Evolutionary conservation across 2,797 vertebrate species (phyloP).

Genomic region (Aplochiton taeniatus): DNA sequence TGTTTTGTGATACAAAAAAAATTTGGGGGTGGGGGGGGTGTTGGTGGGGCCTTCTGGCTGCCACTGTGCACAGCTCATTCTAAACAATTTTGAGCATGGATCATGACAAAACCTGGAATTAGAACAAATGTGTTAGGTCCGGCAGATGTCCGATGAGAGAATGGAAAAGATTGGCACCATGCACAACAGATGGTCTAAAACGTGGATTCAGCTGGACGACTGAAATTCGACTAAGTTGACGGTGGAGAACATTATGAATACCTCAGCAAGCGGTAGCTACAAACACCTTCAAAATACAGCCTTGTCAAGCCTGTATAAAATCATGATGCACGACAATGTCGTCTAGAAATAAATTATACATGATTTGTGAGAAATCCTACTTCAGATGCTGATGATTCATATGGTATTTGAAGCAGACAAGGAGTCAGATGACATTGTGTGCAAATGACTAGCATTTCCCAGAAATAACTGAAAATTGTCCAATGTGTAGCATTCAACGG

Average conservation of each 20-base stretch:
- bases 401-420: conserved; percentile 4
- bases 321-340: too few species aligned
- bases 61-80: too few species aligned
- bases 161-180: neutral
- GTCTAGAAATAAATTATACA: neutral
- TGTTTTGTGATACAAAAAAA: too few species aligned
- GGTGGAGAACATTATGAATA: neutral
- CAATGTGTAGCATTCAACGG: too few species aligned
- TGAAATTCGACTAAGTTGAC: neutral
- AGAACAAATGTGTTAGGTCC: too few species aligned
- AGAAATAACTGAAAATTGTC: neutral
- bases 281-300: neutral
- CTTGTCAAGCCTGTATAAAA: neutral
- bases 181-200: neutral
- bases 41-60: too few species aligned
- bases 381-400: conserved; percentile 4
- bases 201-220: neutral
- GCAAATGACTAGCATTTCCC: neutral
- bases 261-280: neutral
- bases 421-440: neutral
- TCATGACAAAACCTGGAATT: too few species aligned
- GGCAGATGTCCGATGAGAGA: too few species aligned
- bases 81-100: too few species aligned
- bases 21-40: too few species aligned
- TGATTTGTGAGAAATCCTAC: neutral